A percentile compares a stretch with the other conserved stretches of the same genome.
Evolutionary conservation across 2,888 invertebrate genomes (phyloP).

Genomic region (Diploptera punctata): DNA sequence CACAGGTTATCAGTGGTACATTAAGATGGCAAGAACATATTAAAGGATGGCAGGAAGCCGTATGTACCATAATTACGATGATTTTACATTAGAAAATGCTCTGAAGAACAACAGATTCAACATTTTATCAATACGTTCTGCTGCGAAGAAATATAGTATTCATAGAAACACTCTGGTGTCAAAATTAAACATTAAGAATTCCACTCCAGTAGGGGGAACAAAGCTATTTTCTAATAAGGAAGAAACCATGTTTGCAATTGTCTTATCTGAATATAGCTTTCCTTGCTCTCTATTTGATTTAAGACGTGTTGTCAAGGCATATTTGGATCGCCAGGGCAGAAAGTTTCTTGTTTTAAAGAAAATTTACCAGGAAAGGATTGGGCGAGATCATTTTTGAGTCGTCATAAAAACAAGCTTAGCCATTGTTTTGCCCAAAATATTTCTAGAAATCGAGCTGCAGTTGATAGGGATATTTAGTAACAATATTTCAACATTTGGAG

Average conservation of each 20-base stretch:
- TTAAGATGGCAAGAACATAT: too few species aligned
- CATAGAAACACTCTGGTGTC: not conserved
- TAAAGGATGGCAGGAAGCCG: not conserved
- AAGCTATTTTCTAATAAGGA: conserved; percentile 9
- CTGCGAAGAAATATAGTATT: not conserved
- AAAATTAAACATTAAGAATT: not conserved
- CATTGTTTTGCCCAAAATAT: not conserved
- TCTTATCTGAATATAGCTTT: conserved; percentile 36
- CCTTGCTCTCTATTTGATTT: not conserved
- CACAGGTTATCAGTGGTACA: too few species aligned
- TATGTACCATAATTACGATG: not conserved
- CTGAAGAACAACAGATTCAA: not conserved
- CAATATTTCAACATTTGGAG: not conserved
- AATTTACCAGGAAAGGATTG: not conserved
- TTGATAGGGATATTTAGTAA: not conserved
- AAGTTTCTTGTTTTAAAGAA: not conserved
- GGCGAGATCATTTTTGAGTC: not conserved
- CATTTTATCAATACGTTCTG: not conserved
- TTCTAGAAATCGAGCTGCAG: not conserved
- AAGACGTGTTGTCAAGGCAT: not conserved
- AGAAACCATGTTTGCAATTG: not conserved
- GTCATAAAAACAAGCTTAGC: not conserved
- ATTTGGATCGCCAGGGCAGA: not conserved
- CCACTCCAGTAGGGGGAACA: not conserved
- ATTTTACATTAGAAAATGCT: not conserved